Percentiles rank a stretch among this genome's conserved stretches.
These are phyloP conservation scores for Tychaedon coryphoeus DNA, from an alignment of 2,113 vertebrate species.

Conservation along the genomic window DNA sequence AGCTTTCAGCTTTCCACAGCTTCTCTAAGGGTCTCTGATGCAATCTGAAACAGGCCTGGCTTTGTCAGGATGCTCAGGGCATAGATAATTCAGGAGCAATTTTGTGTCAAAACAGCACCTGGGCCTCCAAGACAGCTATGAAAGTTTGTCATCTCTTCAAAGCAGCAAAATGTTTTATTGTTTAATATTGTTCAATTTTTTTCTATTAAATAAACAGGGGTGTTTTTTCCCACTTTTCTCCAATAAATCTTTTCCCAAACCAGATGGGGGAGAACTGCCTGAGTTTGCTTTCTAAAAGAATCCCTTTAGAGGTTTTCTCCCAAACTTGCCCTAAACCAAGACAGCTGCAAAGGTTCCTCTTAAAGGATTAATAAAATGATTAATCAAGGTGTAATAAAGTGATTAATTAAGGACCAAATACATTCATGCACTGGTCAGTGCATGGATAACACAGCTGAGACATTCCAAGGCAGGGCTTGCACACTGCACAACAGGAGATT, in stretches of 20 bases:
- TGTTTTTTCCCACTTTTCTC: no score
- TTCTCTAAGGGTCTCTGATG: background rate
- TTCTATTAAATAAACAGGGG: no score
- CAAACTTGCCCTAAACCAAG: no score
- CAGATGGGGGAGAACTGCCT: no score
- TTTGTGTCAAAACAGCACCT: background rate
- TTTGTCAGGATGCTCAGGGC: background rate
- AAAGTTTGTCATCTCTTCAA: background rate
- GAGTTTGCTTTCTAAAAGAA: no score
- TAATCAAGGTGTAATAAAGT: background rate
- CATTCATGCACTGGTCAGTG: background rate
- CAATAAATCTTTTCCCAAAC: no score
- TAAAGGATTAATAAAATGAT: background rate
- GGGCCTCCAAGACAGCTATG: background rate
- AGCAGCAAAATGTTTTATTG: no score
- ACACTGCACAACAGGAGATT: background rate
- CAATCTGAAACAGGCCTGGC: background rate
- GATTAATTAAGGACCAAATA: background rate
- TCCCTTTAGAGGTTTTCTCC: no score
- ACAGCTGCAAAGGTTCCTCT: background rate
- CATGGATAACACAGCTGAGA: background rate
- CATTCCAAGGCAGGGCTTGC: background rate
- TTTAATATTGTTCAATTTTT: no score
- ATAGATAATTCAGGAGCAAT: background rate
- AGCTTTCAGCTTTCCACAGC: background rate